Base-by-base conservation (phyloP, 2,113 vertebrate genomes). In the Athene cunicularia region DNA sequence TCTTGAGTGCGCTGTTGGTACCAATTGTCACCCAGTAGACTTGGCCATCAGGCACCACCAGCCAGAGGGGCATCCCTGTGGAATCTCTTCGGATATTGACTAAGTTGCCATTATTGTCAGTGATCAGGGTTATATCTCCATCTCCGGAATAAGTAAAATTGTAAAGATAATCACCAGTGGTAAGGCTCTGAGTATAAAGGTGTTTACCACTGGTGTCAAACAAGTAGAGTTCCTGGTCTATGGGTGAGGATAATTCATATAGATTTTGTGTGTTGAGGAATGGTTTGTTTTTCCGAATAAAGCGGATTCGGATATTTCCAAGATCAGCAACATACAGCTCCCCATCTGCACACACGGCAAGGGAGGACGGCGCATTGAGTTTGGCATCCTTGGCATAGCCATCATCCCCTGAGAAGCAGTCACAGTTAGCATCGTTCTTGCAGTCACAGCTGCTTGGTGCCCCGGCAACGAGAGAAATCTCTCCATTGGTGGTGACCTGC, bases 1-100 rank as follows among this genome's bases (percentile, higher is more conserved):
- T 99, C 95, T 99, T 99, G 56, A 99, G 99, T 2, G 99, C 99
- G 5, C 97, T 99, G 98, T 99, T 99, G 86, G 99, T 99, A 41
- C 99, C 99, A 49, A 99, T 99, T n/a, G 99, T 99, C 91, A 99
- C 98, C 99, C 99, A 99, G 98, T 99, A 99, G 23, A 99, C 99
- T 94, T 99, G 99, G 35, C 99, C 99, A 75, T 99, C 99, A 0
- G 99, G 99, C 39, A 99, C 99, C 88, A 99, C 99, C 56, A 99
- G 95, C 99, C 99, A 99, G 70, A 99, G 98, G 0, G 99, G 99
- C 99, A 99, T 98, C 26, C 99, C 99, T 0, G 99, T 99, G 4
- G 99, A 98, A 97, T 99, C 99, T 43, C 99, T 98, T 50, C 98
- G 98, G 80, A 99, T 97, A 20, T 98, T 99, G 35, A 99, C 98